These are phyloP conservation scores for Pseudochirops corinnae DNA, from an alignment of 2,797 vertebrate species.

Conservation along the genomic window DNA sequence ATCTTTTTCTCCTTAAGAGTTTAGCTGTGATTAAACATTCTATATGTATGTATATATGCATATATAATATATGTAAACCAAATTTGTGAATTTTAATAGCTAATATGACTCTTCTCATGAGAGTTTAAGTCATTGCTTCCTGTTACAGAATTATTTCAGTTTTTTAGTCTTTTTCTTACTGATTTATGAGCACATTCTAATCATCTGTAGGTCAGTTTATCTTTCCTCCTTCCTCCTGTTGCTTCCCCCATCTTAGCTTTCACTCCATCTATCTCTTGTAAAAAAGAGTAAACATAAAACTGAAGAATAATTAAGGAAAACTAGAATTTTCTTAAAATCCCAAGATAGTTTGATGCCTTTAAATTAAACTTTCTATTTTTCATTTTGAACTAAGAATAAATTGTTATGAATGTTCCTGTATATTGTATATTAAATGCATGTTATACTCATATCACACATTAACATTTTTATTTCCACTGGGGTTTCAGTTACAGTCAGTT, in stretches of 20 bases:
- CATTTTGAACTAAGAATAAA: slow-evolving; percentile 55
- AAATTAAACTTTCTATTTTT: slow-evolving; percentile 52
- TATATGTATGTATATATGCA: slow-evolving; percentile 43
- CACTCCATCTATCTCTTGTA: slow-evolving; percentile 32
- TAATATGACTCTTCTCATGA: not conserved
- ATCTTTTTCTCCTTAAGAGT: slow-evolving; percentile 3
- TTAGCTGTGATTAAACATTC: slow-evolving; percentile 34
- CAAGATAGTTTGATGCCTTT: slow-evolving; percentile 11
- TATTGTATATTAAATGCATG: not conserved
- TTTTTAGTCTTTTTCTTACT: slow-evolving; percentile 33
- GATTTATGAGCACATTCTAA: not conserved
- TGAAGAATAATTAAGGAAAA: slow-evolving; percentile 43
- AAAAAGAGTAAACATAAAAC: not conserved
- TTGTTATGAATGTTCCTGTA: slow-evolving; percentile 22
- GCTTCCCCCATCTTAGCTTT: slow-evolving; percentile 22
- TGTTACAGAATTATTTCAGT: not conserved
- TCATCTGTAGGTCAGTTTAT: not conserved
- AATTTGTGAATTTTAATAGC: not conserved
- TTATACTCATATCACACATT: not conserved
- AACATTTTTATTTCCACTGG: slow-evolving; percentile 57
- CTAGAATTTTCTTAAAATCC: slow-evolving; percentile 41
- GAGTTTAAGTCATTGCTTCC: slow-evolving; percentile 11
- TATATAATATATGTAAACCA: slow-evolving; percentile 33
- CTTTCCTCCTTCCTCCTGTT: not conserved
- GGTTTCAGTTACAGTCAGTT: slow-evolving; percentile 43